Evolutionary conservation across 2,888 invertebrate genomes (phyloP), one percentile per base, ranked within the genome.

Genomic region (Eupelmus urozonus): DNA sequence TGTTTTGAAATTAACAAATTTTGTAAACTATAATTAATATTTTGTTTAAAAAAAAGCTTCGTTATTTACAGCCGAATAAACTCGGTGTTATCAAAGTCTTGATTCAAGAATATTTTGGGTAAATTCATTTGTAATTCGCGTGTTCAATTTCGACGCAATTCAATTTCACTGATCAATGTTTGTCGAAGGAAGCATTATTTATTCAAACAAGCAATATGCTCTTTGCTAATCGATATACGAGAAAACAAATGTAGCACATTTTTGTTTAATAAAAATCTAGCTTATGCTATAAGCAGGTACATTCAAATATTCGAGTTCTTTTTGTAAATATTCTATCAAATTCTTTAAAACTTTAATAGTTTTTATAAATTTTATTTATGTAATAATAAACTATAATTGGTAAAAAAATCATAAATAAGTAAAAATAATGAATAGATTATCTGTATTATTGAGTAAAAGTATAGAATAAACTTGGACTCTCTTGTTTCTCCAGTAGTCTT

Each of bases 121-220:
- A 62, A 55, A 74, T 66, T 75, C 63, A 76, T 70, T 63, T 70
- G 51, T 40, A 51, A 45, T 20, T 66, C 27, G 18, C 49, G 57
- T 11, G 27, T 62, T 51, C 49, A 69, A 75, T 76, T 70, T 55
- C 70, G 20, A 25, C 51, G 59, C 65, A 71, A 77, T 77, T 77
- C 71, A 77, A 77, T 71, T 71, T 60, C 76, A 65, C 51, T 59
- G 53, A 59, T 77, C 65, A 77, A 71, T 71, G 59, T 76, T 76
- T 70, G 63, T 76, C 76, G 53, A 34, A n/a, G 40, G 27, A 1
- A 51, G 42, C 53, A 70, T 76, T 76, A 65, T 76, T 76, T 65
- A 76, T 76, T 65, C 65, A 70, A 71, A 51, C 51, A 55, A 25
- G 27, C 27, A 65, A 71, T 57, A 57, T 63, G 18, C 65, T 63